Evolutionary conservation across 2,797 vertebrate species (phyloP), one percentile per base, ranked within the genome.

Genomic region (Lutjanus campechanus): DNA sequence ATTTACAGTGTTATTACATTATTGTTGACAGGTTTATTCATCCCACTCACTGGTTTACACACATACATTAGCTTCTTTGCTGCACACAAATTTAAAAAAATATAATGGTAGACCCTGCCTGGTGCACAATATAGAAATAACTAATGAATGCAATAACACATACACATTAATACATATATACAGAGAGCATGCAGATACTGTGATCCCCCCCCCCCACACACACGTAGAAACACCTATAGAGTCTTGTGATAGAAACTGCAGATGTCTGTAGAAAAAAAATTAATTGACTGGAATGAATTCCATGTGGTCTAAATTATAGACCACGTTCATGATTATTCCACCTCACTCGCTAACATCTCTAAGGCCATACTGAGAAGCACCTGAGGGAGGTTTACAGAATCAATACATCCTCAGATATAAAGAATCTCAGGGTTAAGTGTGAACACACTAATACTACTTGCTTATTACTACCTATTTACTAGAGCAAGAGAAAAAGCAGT

Each of bases 341-440:
- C 11, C 16, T 61, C 0, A 7, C 20, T 16, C 4, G 0, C 44
- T 12, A 36, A 29, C 15, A 55, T 73, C 8, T 41, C 13, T 55
- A 1, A 0, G 56, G n/a, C 11, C 11, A 61, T 59, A 53, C 0
- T 60, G 44, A 79, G 59, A 85, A 46, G 16, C 16, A 79, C 76
- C 68, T 2, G 20, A 50, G 13, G 29, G 53, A 69, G 43, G 68
- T 40, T 80, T 76, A 62, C 25, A 41, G 60, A 62, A 70, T 61
- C 69, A 66, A 47, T 61, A 65, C 69, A 64, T 49, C 47, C 22
- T 61, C 12, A 36, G 55, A 73, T n/a, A 62, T 25, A 63, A 56
- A 69, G 19, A 20, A 56, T 20, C 13, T 15, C 22, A 9, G 9
- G 59, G 65, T 80, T 44, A 72, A 50, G 43, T 62, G 22, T 7